These are phyloP conservation scores for Callyntrura sp. DNA, from an alignment of 2,888 invertebrate genomes.

Conservation along the genomic window DNA sequence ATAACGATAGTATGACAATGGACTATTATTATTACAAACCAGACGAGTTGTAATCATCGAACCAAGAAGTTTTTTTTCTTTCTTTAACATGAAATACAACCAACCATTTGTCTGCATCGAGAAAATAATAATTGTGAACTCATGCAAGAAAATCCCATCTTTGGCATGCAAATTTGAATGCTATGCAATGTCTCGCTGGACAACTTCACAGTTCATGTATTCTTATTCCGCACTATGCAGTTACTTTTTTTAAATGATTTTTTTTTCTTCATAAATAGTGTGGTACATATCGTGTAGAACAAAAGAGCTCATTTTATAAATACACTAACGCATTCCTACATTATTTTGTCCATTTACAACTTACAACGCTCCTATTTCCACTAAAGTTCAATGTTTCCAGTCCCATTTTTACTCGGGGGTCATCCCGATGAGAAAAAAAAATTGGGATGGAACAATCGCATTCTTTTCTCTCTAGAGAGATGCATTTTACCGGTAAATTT, in stretches of 20 bases:
- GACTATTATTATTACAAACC: slow-evolving; percentile 53
- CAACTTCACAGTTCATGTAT: slow-evolving; percentile 41
- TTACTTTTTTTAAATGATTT: background rate
- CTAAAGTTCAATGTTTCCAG: no score
- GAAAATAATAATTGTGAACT: slow-evolving; percentile 65
- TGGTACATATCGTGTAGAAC: background rate
- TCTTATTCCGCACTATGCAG: slow-evolving; percentile 15
- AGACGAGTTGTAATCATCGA: slow-evolving; percentile 58
- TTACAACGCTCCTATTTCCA: no score
- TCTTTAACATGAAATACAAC: background rate
- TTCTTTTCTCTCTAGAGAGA: slow-evolving; percentile 2
- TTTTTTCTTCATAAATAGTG: background rate
- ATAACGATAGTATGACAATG: background rate
- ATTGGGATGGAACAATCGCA: background rate
- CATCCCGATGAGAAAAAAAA: background rate
- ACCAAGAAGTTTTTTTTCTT: slow-evolving; percentile 51
- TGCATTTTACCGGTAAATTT: background rate
- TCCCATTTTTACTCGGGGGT: background rate
- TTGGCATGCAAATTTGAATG: slow-evolving; percentile 71
- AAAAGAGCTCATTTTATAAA: background rate
- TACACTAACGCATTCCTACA: background rate
- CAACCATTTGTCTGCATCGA: slow-evolving; percentile 51
- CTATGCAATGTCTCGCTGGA: slow-evolving; percentile 37
- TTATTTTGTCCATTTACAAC: no score
- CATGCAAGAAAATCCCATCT: slow-evolving; percentile 72